Percentiles rank a stretch among this genome's conserved stretches.
Evolutionary conservation across 2,113 vertebrate species (phyloP).

Genomic region (Muntiacus muntjak): DNA sequence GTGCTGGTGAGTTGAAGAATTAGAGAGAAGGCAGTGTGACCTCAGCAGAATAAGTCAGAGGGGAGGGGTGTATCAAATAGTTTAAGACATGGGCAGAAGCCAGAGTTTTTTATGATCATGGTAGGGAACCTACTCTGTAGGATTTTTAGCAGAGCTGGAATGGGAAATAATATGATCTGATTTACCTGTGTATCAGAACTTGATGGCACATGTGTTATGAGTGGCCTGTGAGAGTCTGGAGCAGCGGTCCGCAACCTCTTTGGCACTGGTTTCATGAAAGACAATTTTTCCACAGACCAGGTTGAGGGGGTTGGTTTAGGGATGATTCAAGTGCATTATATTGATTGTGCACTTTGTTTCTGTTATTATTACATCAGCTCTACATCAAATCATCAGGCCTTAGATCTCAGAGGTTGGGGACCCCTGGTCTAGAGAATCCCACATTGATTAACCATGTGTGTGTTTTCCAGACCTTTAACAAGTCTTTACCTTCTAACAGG

Average conservation of each 20-base stretch:
- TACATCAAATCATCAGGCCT: not conserved
- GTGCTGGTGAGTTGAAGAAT: not conserved
- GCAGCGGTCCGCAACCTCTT: not conserved
- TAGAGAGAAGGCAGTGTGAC: not conserved
- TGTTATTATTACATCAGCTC: not conserved
- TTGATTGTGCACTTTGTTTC: not conserved
- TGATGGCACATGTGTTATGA: not conserved
- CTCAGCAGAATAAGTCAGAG: not conserved
- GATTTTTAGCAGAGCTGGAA: conserved; percentile 15
- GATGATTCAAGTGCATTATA: not conserved
- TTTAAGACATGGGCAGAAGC: not conserved
- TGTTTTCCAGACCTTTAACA: conserved; percentile 19
- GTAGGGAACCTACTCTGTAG: not conserved
- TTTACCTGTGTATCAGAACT: not conserved
- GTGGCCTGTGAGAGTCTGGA: not conserved
- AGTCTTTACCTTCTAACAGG: not conserved
- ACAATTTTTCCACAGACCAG: not conserved
- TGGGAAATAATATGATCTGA: not conserved
- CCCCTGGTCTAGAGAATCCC: not conserved
- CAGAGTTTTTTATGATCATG: not conserved
- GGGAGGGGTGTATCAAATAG: not conserved
- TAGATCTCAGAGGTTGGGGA: not conserved
- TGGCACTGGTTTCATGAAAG: not conserved
- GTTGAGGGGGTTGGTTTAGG: not conserved
- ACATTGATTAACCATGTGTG: not conserved